Evolutionary conservation across 2,888 invertebrate genomes (phyloP), one percentile per base, ranked within the genome.

Genomic region (Stratiomys singularior): DNA sequence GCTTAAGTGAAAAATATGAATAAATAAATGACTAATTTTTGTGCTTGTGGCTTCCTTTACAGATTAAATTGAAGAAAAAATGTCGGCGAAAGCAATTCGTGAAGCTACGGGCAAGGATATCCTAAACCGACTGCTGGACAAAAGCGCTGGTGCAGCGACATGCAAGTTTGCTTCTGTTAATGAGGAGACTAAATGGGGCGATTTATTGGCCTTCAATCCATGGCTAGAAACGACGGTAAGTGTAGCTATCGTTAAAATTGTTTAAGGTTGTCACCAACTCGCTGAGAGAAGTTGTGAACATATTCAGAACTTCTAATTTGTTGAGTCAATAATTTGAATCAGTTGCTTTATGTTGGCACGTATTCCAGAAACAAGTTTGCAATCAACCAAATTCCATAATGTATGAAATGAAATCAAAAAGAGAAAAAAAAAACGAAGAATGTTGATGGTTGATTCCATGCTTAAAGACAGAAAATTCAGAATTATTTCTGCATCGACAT

Each of bases 81-180:
- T 98, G 98, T 96, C 98, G 82, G 98, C 98, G 76, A 98, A 98
- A 89, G 98, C 98, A 78, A 96, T 98, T 84, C 91, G 94, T 85
- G 98, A 98, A 89, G 96, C 95, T 80, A 94, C 96, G 76, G 98
- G 98, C 83, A 98, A 98, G 88, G 93, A 94, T 84, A 90, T 98
- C 74, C 92, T 98, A 80, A 97, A 96, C 88, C 92, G 94, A 84
- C 92, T 94, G 85, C 90, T 97, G 84, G 85, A 85, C 71, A 84
- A 89, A 0, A 91, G 91, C 71, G 92, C 93, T 0, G 91, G 91
- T 74, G 89, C 92, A 71, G 92, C 91, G 76, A 92, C 92, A 83
- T 96, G 96, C 86, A 91, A 92, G 81, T 96, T 94, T 87, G 97
- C 94, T 11, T 90, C 93, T 71, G 93, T 97, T 81, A 92, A 93